Conservation (phyloP, 2,113 vertebrate species). For the Triplophysa siluroides region DNA sequence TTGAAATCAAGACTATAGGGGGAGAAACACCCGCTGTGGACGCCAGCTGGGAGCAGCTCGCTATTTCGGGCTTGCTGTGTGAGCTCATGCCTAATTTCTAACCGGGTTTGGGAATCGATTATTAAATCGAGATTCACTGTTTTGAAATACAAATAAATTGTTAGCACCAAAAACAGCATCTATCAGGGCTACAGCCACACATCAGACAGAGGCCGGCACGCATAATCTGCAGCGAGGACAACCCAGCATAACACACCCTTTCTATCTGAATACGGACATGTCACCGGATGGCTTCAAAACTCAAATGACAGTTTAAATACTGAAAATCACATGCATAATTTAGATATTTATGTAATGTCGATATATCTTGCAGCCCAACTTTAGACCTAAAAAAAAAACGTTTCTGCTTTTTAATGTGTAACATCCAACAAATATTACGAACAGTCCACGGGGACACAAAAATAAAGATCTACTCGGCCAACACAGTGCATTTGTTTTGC, state of each 20-base stretch:
- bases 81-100: background rate
- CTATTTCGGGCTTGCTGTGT: constrained; percentile 19
- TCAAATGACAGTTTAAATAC: constrained; percentile 65
- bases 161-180: constrained; percentile 68
- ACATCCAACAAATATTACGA: constrained; percentile 32
- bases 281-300: constrained; percentile 59
- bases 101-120: background rate
- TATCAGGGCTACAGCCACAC: constrained; percentile 59
- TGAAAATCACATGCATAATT: too few species aligned
- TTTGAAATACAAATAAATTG: too few species aligned
- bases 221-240: constrained; percentile 59
- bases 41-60: constrained; percentile 43
- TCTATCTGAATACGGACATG: constrained; percentile 58
- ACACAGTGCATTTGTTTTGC: constrained; percentile 62
- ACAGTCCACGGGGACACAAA: constrained; percentile 23
- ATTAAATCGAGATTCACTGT: too few species aligned
- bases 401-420: constrained; percentile 2
- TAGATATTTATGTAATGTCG: too few species aligned
- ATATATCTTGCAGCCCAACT: background rate
- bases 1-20: constrained; percentile 44
- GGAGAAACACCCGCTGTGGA: constrained; percentile 12
- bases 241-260: constrained; percentile 69
- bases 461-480: constrained; percentile 57
- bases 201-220: constrained; percentile 60
- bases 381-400: background rate